Evolutionary conservation across 2,797 vertebrate genomes (phyloP), one percentile per base, ranked within the genome.

Genomic region (Syngnathus acus): DNA sequence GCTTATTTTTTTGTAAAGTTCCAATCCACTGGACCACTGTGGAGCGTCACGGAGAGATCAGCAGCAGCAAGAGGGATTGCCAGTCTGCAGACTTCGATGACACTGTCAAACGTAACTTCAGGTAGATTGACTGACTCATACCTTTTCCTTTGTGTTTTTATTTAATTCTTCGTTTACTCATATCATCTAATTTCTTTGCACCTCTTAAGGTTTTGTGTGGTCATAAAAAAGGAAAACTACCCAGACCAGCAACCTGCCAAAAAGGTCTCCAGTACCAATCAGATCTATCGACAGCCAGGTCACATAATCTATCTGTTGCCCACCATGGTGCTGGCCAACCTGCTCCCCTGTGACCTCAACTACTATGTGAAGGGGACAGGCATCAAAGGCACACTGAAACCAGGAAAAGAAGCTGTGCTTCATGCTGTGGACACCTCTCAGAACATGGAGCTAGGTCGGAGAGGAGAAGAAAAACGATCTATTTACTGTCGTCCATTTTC

Each of bases 21-120:
- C 96, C 97, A 0, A 95, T 99, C 80, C 95, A 98, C 68, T 99
- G 97, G 97, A 99, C 96, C 23, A 90, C 89, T 0, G 95, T 99
- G 9, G 93, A 95, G 74, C 92, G 93, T 70, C 75, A 91, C 0
- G 90, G 94, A 0, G 96, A 98, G 72, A 88, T 94, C 26, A 94
- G 87, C 69, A 96, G 95, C 91, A 95, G 93, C 81, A 97, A 95
- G 74, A 88, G 94, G 57, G 96, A 98, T 78, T 99, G 96, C 80
- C 97, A 97, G 70, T 93, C 94, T 0, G 94, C 95, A 69, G 95
- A 97, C 75, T 90, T 92, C 0, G 94, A 97, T 2, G 94, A 95
- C 62, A 84, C 76, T 54, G 67, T 74, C 40, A 97, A 94, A 81
- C 82, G 86, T 0, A 96, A 92, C 81, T 99, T 98, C 89, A 95